A percentile compares a stretch with the other conserved stretches of the same genome.
phyloP scores from a whole-genome alignment of 2,797 vertebrate genomes.

The Vultur gryphus region DNA sequence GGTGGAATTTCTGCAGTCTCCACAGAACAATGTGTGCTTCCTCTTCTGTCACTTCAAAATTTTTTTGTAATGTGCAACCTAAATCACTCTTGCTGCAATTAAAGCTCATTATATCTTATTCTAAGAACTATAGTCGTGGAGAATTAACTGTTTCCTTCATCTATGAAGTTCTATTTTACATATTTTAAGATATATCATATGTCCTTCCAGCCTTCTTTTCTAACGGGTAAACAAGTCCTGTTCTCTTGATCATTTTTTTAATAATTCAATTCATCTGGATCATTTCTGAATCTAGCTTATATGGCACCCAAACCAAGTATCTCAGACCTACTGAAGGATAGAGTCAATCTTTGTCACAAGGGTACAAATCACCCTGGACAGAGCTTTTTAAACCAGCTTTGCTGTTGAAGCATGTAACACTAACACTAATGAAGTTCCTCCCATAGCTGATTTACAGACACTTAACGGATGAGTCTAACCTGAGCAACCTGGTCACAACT shows the following conservation, averaged over 20 bases:
- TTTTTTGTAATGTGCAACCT: fast-evolving
- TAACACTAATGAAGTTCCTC: neutral
- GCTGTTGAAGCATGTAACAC: neutral
- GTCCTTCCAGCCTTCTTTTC: neutral
- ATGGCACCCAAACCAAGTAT: neutral
- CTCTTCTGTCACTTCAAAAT: neutral
- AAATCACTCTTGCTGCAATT: neutral
- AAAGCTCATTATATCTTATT: neutral
- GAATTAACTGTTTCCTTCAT: neutral
- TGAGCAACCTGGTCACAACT: neutral
- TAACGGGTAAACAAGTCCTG: neutral
- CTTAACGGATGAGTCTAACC: neutral
- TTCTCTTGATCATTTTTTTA: neutral
- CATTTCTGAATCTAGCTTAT: neutral
- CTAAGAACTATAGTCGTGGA: neutral
- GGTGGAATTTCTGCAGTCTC: neutral
- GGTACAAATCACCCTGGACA: neutral
- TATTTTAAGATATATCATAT: neutral
- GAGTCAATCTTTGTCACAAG: fast-evolving
- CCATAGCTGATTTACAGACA: neutral
- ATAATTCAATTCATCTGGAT: neutral
- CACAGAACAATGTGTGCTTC: neutral
- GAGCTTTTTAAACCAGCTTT: neutral
- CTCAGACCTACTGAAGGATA: neutral
- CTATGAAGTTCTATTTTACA: neutral